phyloP scores from a whole-genome alignment of 2,113 vertebrate species.

The Chloropsis cyanopogon region DNA sequence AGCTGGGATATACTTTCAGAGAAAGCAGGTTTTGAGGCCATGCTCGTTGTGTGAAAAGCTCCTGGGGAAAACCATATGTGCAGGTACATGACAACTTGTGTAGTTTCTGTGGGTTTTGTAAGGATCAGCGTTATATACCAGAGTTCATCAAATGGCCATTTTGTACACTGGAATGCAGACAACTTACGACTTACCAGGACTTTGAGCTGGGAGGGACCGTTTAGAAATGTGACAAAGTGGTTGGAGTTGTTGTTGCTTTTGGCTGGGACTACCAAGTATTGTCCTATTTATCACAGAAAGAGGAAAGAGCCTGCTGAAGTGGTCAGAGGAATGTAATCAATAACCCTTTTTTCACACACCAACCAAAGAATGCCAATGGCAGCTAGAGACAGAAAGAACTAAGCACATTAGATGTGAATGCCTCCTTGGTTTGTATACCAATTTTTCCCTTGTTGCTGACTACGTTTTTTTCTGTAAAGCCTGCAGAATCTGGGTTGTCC shows the following conservation, averaged over 20 bases:
- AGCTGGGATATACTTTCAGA: background rate
- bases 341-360: background rate
- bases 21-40: background rate
- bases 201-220: background rate
- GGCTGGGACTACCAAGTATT: background rate
- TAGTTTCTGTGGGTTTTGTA: background rate
- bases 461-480: background rate
- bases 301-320: background rate
- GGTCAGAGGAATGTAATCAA: background rate
- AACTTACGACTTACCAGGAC: background rate
- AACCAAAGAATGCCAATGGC: background rate
- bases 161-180: background rate
- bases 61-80: background rate
- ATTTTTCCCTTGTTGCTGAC: background rate
- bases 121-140: background rate
- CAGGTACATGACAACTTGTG: rapidly evolving
- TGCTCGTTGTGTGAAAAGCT: background rate
- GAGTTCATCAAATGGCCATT: background rate
- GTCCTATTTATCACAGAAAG: background rate
- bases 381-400: background rate
- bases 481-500: background rate
- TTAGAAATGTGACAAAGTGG: background rate
- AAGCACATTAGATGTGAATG: background rate
- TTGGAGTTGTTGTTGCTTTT: background rate
- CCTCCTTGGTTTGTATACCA: background rate